Base-by-base conservation (phyloP, 2,113 vertebrate genomes). In the Gavia stellata region DNA sequence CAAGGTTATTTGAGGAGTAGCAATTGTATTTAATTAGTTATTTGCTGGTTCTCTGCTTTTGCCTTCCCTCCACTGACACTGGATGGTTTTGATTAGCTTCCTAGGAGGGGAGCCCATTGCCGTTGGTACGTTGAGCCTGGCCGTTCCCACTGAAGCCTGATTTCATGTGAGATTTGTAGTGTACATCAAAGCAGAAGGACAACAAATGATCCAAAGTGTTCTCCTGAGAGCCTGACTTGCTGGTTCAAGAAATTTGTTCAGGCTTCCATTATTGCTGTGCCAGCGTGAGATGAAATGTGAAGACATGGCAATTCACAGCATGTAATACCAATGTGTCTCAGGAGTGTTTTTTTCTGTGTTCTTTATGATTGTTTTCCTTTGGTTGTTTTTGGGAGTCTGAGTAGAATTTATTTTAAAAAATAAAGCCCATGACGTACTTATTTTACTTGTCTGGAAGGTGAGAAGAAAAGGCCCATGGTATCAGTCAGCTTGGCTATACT, bases 61-160 rank as follows among this genome's bases (percentile, higher is more conserved):
- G 33, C 44, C 50, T 70, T 95, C 31, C 44, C 18, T 89, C 34
- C 2, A 6, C 44, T 93, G 49, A n/a, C 17, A 4, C 58, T 73
- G 71, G 82, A 36, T 88, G 80, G 70, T 94, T 97, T 96, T 96
- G 83, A 95, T 95, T 92, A 94, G 68, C 53, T 81, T 78, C 81
- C 62, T 55, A 89, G 92, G 70, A 94, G 78, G 71, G 84, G 61
- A 94, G 83, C 83, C 86, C 44, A 1, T 40, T 85, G 94, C 36
- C 45, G 79, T 95, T 86, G 56, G 40, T 77, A 40, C 52, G 5
- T 31, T 20, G 86, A 94, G 55, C 65, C 45, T 45, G 53, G 80
- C 68, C 0, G 0, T 50, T 95, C 92, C 44, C 65, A 78, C 72
- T 50, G 89, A 82, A 71, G 73, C 73, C 85, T 81, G 91, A 61